Conservation (phyloP, 2,797 vertebrate species). For the Ispidina picta region DNA sequence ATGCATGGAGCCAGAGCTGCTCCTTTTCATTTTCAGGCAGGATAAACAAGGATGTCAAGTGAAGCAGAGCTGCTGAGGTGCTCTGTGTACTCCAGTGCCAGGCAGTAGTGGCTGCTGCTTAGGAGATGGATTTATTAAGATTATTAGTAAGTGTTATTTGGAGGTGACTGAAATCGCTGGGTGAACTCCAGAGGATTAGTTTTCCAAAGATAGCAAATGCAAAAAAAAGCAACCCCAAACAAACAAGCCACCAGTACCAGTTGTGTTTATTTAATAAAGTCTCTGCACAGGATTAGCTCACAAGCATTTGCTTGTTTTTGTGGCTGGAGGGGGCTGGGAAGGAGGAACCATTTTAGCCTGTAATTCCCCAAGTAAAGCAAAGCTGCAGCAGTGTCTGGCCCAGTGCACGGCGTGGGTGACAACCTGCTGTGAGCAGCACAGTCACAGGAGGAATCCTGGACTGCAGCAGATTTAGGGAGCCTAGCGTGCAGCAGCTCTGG, state of each 20-base stretch:
- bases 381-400: conserved; percentile 18
- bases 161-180: conserved; percentile 65
- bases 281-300: conserved; percentile 53
- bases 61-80: conserved; percentile 29
- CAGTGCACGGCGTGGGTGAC: background rate
- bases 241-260: conserved; percentile 11
- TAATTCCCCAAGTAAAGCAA: conserved; percentile 31
- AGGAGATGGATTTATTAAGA: conserved; percentile 64
- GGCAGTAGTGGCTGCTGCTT: conserved; percentile 48
- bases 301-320: conserved; percentile 41
- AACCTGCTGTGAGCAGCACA: background rate
- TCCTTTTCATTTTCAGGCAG: background rate
- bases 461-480: too few species aligned
- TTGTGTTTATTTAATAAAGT: conserved; percentile 63
- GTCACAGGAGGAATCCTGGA: background rate
- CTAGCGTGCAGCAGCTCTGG: too few species aligned
- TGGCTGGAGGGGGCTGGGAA: conserved; percentile 25
- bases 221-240: conserved; percentile 30
- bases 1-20: background rate
- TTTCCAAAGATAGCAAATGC: conserved; percentile 65
- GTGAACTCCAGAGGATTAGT: conserved; percentile 57
- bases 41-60: conserved; percentile 4
- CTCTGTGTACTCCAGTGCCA: conserved; percentile 6
- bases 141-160: conserved; percentile 63
- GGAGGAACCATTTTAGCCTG: conserved; percentile 31